Evolutionary conservation across 2,888 invertebrate species (phyloP).

Genomic region (Metopia argyrocephala): DNA sequence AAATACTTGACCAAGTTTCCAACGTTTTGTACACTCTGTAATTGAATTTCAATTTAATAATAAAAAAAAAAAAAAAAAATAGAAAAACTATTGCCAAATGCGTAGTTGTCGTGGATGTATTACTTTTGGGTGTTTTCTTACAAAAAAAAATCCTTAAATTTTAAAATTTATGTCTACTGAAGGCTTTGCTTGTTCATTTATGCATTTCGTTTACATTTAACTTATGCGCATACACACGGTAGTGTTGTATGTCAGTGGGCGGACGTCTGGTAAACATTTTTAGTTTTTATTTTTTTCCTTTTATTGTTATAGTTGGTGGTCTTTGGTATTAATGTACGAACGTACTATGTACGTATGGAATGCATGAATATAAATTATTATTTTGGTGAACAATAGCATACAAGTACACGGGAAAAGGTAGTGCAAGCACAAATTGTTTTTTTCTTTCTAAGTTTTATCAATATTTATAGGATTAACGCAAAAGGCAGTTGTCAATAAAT

Average conservation of each 20-base stretch:
- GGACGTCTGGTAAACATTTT: conserved; percentile 45
- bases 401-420: conserved; percentile 19
- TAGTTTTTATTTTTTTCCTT: conserved; percentile 7
- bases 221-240: conserved; percentile 1
- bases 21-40: conserved; percentile 47
- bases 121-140: not conserved
- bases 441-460: conserved; percentile 35
- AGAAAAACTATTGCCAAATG: conserved; percentile 34
- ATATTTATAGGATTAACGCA: conserved; percentile 53
- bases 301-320: conserved; percentile 47
- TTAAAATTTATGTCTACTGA: conserved; percentile 46
- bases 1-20: conserved; percentile 27
- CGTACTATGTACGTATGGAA: not conserved
- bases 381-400: conserved; percentile 29
- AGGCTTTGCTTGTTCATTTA: conserved; percentile 30
- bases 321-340: conserved; percentile 27
- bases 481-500: conserved; percentile 46
- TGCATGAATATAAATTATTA: conserved; percentile 45
- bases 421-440: not conserved
- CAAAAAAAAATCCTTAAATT: conserved; percentile 31
- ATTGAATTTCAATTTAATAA: conserved; percentile 43
- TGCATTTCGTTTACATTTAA: conserved; percentile 39
- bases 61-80: not conserved
- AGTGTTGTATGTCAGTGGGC: conserved; percentile 56
- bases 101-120: conserved; percentile 40